phyloP scores from a whole-genome alignment of 2,113 vertebrate genomes.

The Piaya cayana region DNA sequence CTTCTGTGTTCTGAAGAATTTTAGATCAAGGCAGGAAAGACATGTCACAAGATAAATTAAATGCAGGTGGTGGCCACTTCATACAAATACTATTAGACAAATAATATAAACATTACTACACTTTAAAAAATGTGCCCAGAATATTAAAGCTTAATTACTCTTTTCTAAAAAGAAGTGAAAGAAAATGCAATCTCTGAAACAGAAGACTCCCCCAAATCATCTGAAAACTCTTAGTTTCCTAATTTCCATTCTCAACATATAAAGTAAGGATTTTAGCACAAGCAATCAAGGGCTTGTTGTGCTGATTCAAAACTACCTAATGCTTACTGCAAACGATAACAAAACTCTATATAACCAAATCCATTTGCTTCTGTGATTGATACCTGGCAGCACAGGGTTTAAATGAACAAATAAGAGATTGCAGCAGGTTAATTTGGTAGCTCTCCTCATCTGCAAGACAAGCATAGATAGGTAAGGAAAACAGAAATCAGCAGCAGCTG shows the following conservation, averaged over 20 bases:
- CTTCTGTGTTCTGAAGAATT: constrained; percentile 37
- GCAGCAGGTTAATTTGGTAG: neutral
- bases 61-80: constrained; percentile 44
- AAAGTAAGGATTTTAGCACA: neutral
- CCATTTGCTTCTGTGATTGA: neutral
- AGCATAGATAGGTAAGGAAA: neutral
- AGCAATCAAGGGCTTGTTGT: neutral
- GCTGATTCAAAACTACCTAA: neutral
- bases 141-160: constrained; percentile 19
- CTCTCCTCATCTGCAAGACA: neutral
- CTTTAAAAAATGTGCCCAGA: neutral
- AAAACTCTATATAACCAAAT: neutral
- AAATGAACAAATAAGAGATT: neutral
- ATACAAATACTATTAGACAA: constrained; percentile 19
- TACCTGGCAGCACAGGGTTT: neutral
- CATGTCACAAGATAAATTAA: constrained; percentile 50
- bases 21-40: constrained; percentile 48
- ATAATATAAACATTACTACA: constrained; percentile 29
- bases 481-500: neutral
- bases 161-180: neutral
- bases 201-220: neutral
- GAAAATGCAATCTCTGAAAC: neutral
- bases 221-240: neutral
- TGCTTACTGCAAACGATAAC: neutral
- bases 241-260: neutral